Conservation (phyloP, 2,113 vertebrate species). For the Pterophyllum scalare region DNA sequence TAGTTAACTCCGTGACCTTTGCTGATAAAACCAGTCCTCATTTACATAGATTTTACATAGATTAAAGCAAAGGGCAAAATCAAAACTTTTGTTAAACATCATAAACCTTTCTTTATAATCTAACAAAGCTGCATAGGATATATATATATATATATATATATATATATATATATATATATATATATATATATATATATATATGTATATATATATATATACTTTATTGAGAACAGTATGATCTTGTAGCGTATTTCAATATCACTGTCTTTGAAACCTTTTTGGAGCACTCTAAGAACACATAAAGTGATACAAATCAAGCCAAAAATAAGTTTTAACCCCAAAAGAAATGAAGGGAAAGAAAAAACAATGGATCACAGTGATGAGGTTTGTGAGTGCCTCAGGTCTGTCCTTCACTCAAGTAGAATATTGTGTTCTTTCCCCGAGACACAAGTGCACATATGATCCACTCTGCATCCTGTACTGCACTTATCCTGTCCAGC, state of each 20-base stretch:
- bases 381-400: background rate
- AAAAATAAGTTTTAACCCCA: background rate
- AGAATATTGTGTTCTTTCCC: constrained; percentile 51
- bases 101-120: background rate
- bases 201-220: background rate
- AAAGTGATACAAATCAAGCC: background rate
- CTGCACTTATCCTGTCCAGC: constrained; percentile 42
- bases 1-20: constrained; percentile 57
- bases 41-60: constrained; percentile 43
- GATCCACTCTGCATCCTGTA: constrained; percentile 57
- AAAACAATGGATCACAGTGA: background rate
- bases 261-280: background rate
- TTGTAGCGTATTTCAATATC: background rate
- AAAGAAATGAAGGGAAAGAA: background rate
- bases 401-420: constrained; percentile 29
- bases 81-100: background rate
- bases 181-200: background rate
- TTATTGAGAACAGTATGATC: background rate
- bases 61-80: constrained; percentile 52
- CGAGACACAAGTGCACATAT: constrained; percentile 43
- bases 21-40: constrained; percentile 28
- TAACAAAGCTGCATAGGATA: background rate
- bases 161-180: no score
- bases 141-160: background rate
- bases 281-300: background rate